phyloP scores from a whole-genome alignment of 2,888 invertebrate genomes.

The Nomada flava region DNA sequence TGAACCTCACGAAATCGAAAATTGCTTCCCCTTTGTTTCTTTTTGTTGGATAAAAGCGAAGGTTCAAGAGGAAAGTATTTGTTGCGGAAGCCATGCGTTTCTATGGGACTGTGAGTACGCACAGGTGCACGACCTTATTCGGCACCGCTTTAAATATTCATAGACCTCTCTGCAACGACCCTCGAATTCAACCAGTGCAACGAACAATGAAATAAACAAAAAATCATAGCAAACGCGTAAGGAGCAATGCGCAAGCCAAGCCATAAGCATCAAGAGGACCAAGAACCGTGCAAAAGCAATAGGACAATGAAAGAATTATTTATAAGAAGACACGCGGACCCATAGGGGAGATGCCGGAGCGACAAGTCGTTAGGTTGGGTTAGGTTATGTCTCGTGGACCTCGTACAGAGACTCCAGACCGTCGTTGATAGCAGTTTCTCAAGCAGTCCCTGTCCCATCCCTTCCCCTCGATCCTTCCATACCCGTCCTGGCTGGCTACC shows the following conservation, averaged over 20 bases:
- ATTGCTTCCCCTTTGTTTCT: not conserved
- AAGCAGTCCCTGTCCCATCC: slow-evolving; percentile 38
- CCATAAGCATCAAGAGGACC: not conserved
- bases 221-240: too few relatives aligned
- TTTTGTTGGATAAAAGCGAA: not conserved
- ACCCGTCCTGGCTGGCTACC: slow-evolving; percentile 25
- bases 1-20: slow-evolving; percentile 6
- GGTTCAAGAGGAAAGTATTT: too few relatives aligned
- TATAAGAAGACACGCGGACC: not conserved
- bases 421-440: slow-evolving; percentile 61
- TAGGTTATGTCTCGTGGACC: slow-evolving; percentile 47
- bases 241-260: too few relatives aligned
- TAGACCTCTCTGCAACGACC: too few relatives aligned
- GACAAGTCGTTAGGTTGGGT: slow-evolving; percentile 47
- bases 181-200: too few relatives aligned
- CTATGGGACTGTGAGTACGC: too few relatives aligned
- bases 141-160: too few relatives aligned
- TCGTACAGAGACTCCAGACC: slow-evolving; percentile 26
- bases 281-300: not conserved
- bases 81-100: too few relatives aligned
- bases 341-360: slow-evolving; percentile 29
- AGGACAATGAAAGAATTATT: slow-evolving; percentile 4
- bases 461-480: slow-evolving; percentile 20
- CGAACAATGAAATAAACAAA: too few relatives aligned
- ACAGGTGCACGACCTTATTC: too few relatives aligned